Evolutionary conservation across 1,140 invertebrate genomes (phyloP).

Genomic region (Heliconius congener): DNA sequence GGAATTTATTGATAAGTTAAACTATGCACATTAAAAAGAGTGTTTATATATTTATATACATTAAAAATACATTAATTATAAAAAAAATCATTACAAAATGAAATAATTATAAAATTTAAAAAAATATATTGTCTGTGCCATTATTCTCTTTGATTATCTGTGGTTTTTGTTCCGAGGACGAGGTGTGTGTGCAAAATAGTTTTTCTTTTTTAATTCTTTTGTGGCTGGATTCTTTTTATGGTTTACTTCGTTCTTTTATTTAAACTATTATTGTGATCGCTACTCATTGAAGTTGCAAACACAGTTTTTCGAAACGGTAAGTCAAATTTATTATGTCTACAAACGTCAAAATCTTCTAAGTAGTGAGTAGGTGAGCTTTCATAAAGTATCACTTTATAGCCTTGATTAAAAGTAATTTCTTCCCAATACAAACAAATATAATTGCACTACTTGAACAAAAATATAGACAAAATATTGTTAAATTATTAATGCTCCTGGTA

Average conservation of each 20-base stretch:
- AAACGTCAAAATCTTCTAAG: constrained; percentile 32
- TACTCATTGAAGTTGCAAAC: constrained; percentile 4
- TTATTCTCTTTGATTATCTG: constrained; percentile 17
- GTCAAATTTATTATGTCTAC: constrained; percentile 22
- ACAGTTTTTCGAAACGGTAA: constrained; percentile 21
- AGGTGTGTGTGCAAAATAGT: constrained; percentile 36
- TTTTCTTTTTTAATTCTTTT: constrained; percentile 37
- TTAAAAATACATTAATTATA: background rate
- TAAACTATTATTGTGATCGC: constrained; percentile 25
- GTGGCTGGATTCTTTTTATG: constrained; percentile 29
- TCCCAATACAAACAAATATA: constrained; percentile 2
- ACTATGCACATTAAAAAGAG: no score
- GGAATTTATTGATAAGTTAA: no score
- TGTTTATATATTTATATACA: background rate
- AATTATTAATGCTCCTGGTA: background rate
- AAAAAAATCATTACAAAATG: background rate
- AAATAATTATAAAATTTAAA: background rate
- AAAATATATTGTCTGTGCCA: constrained; percentile 6
- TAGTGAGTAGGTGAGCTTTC: constrained; percentile 33
- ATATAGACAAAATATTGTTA: background rate
- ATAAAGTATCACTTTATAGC: constrained; percentile 29
- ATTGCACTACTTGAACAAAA: background rate
- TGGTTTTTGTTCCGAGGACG: constrained; percentile 21
- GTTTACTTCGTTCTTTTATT: constrained; percentile 16
- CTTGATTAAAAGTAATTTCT: constrained; percentile 22